Percentiles rank a stretch among this genome's conserved stretches.
Evolutionary conservation across 2,797 vertebrate genomes (phyloP).

Genomic region (Ceyx erithaca): DNA sequence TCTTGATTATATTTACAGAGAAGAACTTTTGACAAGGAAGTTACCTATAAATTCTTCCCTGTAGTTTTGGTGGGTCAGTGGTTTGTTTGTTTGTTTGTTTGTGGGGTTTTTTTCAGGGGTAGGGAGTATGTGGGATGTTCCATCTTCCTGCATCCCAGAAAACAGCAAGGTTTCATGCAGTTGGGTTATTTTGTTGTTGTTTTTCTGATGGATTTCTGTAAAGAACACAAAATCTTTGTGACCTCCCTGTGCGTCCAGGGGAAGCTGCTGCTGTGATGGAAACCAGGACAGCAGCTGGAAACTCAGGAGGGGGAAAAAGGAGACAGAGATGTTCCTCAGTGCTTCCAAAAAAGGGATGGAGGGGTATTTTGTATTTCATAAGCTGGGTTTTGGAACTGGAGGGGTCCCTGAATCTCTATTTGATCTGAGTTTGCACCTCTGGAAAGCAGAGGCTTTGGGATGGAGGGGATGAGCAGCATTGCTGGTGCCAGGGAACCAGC

Average conservation of each 20-base stretch:
- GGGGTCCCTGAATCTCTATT: background rate
- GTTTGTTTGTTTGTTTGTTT: no score
- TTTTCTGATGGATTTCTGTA: conserved; percentile 7
- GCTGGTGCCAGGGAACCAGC: background rate
- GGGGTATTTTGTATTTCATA: background rate
- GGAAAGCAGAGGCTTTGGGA: background rate
- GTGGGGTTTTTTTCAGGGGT: background rate
- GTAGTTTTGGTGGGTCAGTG: background rate
- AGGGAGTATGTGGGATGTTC: background rate
- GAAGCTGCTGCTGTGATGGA: background rate
- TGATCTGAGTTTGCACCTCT: background rate
- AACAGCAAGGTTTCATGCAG: conserved; percentile 38
- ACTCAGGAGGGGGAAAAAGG: background rate
- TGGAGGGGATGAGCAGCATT: background rate
- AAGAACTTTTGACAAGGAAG: conserved; percentile 75
- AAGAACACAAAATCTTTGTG: background rate
- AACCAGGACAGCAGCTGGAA: background rate
- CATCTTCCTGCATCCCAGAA: background rate
- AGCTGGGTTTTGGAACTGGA: background rate
- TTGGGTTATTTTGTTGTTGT: background rate
- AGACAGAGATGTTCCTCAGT: background rate
- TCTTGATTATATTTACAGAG: conserved; percentile 72
- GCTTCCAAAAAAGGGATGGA: background rate
- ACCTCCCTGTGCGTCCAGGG: background rate
- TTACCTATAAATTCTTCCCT: conserved; percentile 63